Evolutionary conservation across 1,140 invertebrate species (phyloP), one percentile per base, ranked within the genome.

Genomic region (Chrysopa pallens): DNA sequence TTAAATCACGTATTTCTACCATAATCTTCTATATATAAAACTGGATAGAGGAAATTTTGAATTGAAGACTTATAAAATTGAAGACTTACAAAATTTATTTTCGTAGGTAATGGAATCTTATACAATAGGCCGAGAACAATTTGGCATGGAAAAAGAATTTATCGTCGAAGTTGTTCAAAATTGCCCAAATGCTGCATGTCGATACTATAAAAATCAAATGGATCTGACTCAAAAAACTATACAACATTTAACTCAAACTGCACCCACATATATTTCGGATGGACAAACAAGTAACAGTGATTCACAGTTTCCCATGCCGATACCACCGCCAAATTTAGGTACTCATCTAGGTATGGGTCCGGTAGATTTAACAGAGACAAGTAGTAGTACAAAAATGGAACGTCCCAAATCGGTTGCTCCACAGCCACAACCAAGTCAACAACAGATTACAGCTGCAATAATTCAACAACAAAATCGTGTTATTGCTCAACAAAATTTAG

Each of bases 131-230:
- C 63, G 81, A 36, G 84, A 87, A 55, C 80, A 81, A 57, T 86
- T 86, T 65, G 84, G 84, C 17, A 86, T 87, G 82, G 84, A 87
- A 58, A 85, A 86, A 57, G 84, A 86, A 56, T 87, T 87, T 52
- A 86, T 87, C 35, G 71, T 85, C 42, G 82, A 87, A 61, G 82
- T 87, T 29, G 80, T 87, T 8, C 81, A 86, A 57, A 85, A 84
- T 47, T 87, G 84, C 53, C 83, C 82, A 0, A 85, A 84, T 63
- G 80, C 80, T 23, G 80, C 81, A 28, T 87, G 84, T 52, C 73
- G 82, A 15, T 87, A 82, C 56, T 85, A 85, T 53, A 87, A 87
- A 57, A 85, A 77, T 60, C 82, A 87, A 55, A 62, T 84, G 58
- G 79, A 82, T 53, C 68, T 83, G 50, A 78, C 77, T n/a, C 73